Conservation (phyloP, 2,797 vertebrate genomes). For the Sebastiscus albofasciatus region DNA sequence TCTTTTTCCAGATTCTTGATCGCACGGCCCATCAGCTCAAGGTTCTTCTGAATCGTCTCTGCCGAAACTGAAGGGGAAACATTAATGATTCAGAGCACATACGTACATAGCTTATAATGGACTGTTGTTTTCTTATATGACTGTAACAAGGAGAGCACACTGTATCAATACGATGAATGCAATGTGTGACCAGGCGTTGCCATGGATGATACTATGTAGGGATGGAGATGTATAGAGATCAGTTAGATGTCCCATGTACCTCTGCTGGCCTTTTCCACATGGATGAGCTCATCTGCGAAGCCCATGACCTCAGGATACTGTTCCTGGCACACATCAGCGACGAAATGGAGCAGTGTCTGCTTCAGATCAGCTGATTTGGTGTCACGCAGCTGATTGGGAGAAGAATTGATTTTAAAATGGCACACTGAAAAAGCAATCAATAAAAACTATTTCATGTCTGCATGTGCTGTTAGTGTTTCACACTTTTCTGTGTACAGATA, state of each 20-base stretch:
- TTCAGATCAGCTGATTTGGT: slow-evolving; percentile 88
- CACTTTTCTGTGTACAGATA: not conserved
- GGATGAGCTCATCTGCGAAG: slow-evolving; percentile 90
- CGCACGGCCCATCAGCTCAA: slow-evolving; percentile 87
- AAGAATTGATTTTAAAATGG: slow-evolving; percentile 15
- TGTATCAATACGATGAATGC: not conserved
- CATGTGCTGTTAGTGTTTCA: not conserved
- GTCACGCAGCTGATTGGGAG: slow-evolving; percentile 81
- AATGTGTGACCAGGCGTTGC: not conserved
- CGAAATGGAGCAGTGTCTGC: slow-evolving; percentile 90
- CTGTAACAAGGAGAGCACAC: not conserved
- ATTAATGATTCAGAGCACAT: not conserved
- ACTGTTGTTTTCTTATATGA: not conserved
- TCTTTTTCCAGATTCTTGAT: slow-evolving; percentile 83
- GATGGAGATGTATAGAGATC: not conserved
- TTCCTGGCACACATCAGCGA: slow-evolving; percentile 88
- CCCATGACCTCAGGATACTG: slow-evolving; percentile 86
- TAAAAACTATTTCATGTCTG: not conserved
- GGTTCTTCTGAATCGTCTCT: slow-evolving; percentile 88
- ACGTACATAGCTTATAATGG: not conserved
- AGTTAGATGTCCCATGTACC: slow-evolving; percentile 71
- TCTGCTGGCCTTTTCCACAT: slow-evolving; percentile 94
- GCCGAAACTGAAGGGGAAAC: slow-evolving; percentile 82
- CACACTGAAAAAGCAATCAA: not conserved
- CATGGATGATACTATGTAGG: not conserved